Percentiles rank a stretch among this genome's conserved stretches.
Evolutionary conservation across 2,797 vertebrate species (phyloP).

Genomic region (Tauraco hartlaubi): DNA sequence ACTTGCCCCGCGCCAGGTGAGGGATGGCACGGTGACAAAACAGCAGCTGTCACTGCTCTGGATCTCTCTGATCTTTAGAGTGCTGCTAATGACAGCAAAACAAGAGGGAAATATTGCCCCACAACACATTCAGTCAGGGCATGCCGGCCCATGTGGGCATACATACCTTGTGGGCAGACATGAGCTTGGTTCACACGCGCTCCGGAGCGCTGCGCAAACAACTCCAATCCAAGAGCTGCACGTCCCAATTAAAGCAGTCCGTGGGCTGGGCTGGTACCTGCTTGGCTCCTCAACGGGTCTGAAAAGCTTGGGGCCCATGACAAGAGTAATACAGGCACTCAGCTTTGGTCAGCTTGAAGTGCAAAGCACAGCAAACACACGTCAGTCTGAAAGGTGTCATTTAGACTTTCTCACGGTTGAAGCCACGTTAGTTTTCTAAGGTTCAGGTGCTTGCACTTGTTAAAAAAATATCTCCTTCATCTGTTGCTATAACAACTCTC

Average conservation of each 20-base stretch:
- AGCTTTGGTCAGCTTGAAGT: neutral
- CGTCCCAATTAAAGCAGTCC: accelerated
- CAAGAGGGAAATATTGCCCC: neutral
- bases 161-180: neutral
- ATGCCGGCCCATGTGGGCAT: too few relatives aligned
- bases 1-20: accelerated
- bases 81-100: neutral
- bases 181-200: accelerated
- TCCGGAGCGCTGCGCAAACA: neutral
- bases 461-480: neutral
- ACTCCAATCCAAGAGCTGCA: neutral
- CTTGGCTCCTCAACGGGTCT: neutral
- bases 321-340: neutral
- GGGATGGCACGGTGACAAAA: neutral
- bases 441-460: neutral
- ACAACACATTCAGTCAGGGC: neutral
- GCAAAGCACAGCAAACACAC: neutral
- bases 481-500: conserved; percentile 16
- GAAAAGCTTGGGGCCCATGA: neutral
- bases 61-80: neutral
- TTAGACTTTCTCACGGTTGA: neutral
- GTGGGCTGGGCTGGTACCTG: accelerated
- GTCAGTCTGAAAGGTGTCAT: neutral
- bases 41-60: neutral
- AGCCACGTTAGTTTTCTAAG: neutral